Conservation (phyloP, 2,113 vertebrate species). For the Malurus elegans region DNA sequence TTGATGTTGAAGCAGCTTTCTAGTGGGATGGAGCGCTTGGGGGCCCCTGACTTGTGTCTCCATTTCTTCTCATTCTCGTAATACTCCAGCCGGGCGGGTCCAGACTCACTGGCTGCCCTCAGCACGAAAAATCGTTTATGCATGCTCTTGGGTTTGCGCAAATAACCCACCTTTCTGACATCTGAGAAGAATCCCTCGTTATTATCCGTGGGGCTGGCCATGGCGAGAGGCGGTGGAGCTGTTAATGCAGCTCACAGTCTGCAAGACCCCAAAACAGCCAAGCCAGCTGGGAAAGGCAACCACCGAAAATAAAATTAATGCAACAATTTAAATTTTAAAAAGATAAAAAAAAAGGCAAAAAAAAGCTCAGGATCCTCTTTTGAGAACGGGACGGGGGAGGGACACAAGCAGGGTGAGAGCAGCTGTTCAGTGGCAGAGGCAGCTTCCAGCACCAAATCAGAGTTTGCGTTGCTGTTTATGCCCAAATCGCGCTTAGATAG, state of each 20-base stretch:
- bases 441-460: constrained; percentile 62
- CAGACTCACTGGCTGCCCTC: constrained; percentile 82
- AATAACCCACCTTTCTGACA: constrained; percentile 91
- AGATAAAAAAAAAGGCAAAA: neutral
- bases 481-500: constrained; percentile 35
- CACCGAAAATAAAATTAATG: constrained; percentile 41
- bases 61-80: constrained; percentile 94
- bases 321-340: neutral
- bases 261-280: neutral
- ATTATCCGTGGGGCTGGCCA: constrained; percentile 81
- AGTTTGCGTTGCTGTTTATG: constrained; percentile 68
- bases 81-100: constrained; percentile 88
- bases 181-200: constrained; percentile 85
- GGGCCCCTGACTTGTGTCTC: constrained; percentile 88
- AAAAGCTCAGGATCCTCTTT: constrained; percentile 5
- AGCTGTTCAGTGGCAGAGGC: constrained; percentile 67
- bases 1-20: constrained; percentile 92
- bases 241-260: neutral
- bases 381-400: constrained; percentile 9
- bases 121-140: constrained; percentile 92
- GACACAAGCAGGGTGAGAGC: constrained; percentile 23
- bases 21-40: constrained; percentile 87
- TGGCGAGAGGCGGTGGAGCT: constrained; percentile 31
- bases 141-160: constrained; percentile 94
- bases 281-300: neutral